These are phyloP conservation scores for Echinarachnius parma DNA, from an alignment of 53 echinoderm and acorn worm species.

Conservation along the genomic window DNA sequence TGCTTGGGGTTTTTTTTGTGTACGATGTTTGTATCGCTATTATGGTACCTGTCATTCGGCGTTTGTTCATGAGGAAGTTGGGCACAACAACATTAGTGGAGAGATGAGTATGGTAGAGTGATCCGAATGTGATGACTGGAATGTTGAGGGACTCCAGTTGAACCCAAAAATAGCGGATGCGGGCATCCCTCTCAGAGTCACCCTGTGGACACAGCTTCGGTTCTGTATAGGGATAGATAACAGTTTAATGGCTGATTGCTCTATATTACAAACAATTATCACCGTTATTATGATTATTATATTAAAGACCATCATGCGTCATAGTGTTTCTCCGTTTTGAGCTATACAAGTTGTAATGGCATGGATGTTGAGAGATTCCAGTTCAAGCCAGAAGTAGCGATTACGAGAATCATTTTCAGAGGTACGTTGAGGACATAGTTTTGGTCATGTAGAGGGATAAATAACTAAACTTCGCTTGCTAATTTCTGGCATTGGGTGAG, in stretches of 20 bases:
- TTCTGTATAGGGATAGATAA: neutral
- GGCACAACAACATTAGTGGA: slow-evolving; percentile 17
- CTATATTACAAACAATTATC: neutral
- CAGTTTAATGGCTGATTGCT: neutral
- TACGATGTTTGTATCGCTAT: neutral
- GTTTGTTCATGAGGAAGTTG: neutral
- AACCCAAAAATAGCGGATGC: slow-evolving; percentile 17
- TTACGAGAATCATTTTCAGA: no score
- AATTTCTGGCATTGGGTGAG: no score
- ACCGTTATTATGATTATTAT: no score
- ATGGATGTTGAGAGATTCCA: no score
- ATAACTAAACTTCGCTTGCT: no score
- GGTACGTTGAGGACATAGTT: no score
- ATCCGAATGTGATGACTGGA: slow-evolving; percentile 33
- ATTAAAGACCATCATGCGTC: no score
- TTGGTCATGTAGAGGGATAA: no score
- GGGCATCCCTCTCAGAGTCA: neutral
- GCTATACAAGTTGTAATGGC: no score
- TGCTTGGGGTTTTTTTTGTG: no score
- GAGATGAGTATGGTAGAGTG: slow-evolving; percentile 23
- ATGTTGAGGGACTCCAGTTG: slow-evolving; percentile 54
- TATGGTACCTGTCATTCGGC: slow-evolving; percentile 30
- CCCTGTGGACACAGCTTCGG: slow-evolving; percentile 17
- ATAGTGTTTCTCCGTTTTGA: no score
- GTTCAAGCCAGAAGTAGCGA: no score